These are phyloP conservation scores for Rhyzopertha dominica DNA, from an alignment of 1,140 invertebrate genomes.

Conservation along the genomic window DNA sequence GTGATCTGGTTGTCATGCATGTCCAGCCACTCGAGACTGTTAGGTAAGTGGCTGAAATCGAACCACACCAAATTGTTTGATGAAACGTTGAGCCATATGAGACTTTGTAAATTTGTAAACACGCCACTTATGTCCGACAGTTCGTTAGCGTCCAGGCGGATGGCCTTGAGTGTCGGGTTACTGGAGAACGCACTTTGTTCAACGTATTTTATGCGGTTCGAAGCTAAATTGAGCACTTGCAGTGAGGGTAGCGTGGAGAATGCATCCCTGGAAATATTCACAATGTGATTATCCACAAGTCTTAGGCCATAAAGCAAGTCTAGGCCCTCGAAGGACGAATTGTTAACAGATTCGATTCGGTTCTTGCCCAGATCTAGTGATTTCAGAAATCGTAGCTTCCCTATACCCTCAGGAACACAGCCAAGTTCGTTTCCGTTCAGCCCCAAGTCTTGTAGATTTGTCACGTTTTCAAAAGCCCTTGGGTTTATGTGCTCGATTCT, in stretches of 20 bases:
- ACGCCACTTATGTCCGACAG: conserved; percentile 62
- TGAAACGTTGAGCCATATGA: conserved; percentile 68
- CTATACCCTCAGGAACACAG: conserved; percentile 65
- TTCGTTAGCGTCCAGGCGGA: conserved; percentile 63
- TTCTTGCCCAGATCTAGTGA: conserved; percentile 77
- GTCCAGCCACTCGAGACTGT: conserved; percentile 65
- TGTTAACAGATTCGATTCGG: conserved; percentile 57
- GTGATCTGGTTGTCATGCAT: conserved; percentile 62
- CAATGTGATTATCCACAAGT: conserved; percentile 63
- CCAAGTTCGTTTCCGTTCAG: conserved; percentile 70
- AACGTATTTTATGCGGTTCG: conserved; percentile 61
- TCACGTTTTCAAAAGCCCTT: conserved; percentile 74
- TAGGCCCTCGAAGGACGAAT: conserved; percentile 58
- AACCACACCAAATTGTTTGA: conserved; percentile 63
- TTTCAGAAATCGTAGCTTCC: conserved; percentile 61
- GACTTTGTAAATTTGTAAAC: conserved; percentile 57
- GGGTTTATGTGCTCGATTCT: conserved; percentile 61
- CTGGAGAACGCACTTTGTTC: conserved; percentile 60
- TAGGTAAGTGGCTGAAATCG: conserved; percentile 62
- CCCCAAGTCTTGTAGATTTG: conserved; percentile 72
- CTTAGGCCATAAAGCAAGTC: conserved; percentile 59
- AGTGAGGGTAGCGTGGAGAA: conserved; percentile 61
- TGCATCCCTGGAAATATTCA: conserved; percentile 59
- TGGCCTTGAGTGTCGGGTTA: conserved; percentile 58
- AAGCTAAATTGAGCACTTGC: conserved; percentile 64